These are phyloP conservation scores for Euzophera pinguis DNA, from an alignment of 2,888 invertebrate genomes.

Conservation along the genomic window DNA sequence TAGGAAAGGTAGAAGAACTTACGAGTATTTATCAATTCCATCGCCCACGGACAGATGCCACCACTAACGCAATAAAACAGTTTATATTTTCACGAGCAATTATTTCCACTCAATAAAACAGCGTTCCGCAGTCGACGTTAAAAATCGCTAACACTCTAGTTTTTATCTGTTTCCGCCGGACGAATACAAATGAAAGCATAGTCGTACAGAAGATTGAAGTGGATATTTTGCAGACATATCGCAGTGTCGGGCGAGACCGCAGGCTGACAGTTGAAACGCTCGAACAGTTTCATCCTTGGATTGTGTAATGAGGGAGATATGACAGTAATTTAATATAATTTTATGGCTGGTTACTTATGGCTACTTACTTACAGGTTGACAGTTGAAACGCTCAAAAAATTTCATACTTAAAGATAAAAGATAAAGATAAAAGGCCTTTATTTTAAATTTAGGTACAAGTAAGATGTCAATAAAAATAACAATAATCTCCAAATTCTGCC, in stretches of 20 bases:
- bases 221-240: conserved; percentile 48
- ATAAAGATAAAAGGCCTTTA: too few species aligned
- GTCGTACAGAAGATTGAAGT: conserved; percentile 39
- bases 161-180: conserved; percentile 16
- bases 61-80: not conserved
- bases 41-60: not conserved
- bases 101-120: not conserved
- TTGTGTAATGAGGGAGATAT: not conserved
- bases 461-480: too few species aligned
- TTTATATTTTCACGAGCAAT: not conserved
- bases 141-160: conserved; percentile 13
- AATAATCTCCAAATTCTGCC: too few species aligned
- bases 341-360: too few species aligned
- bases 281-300: conserved; percentile 47
- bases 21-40: not conserved
- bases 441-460: too few species aligned
- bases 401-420: too few species aligned
- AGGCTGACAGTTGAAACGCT: conserved; percentile 53
- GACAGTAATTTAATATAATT: not conserved
- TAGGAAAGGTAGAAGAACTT: too few species aligned
- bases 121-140: conserved; percentile 7
- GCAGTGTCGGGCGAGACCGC: conserved; percentile 37
- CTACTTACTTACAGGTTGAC: too few species aligned
- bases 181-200: conserved; percentile 22
- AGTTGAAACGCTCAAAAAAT: conserved; percentile 58